phyloP scores from a whole-genome alignment of 2,113 vertebrate genomes.

The Hystrix brachyura region DNA sequence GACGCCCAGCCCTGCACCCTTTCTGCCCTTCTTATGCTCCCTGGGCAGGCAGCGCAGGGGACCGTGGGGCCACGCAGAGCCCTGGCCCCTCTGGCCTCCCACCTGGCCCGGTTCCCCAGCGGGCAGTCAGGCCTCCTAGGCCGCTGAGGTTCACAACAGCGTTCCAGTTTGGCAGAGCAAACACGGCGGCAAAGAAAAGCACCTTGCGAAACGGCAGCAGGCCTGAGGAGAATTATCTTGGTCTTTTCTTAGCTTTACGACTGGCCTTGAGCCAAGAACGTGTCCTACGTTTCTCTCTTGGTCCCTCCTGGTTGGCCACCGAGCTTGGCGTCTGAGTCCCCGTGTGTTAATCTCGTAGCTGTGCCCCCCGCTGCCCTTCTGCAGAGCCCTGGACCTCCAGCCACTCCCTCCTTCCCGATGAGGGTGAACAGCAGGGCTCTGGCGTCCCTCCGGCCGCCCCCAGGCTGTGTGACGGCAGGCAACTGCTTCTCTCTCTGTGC shows the following conservation, averaged over 20 bases:
- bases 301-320: background rate
- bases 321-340: conserved; percentile 19
- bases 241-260: conserved; percentile 65
- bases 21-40: background rate
- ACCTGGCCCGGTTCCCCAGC: conserved; percentile 15
- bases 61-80: background rate
- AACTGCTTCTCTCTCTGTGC: background rate
- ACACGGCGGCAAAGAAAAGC: conserved; percentile 59
- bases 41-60: background rate
- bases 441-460: too few species aligned
- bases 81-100: background rate
- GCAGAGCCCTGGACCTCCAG: background rate
- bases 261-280: conserved; percentile 76
- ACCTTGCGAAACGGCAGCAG: conserved; percentile 46
- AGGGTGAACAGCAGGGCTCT: background rate
- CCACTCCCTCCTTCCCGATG: background rate
- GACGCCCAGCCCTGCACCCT: background rate
- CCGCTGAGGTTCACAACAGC: conserved; percentile 35
- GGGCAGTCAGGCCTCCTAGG: conserved; percentile 12
- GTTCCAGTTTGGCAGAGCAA: conserved; percentile 63
- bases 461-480: background rate
- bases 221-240: conserved; percentile 26
- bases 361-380: background rate
- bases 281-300: conserved; percentile 55
- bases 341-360: background rate